Evolutionary conservation across 2,113 vertebrate genomes (phyloP), one percentile per base, ranked within the genome.

Genomic region (Chaetodon auriga): DNA sequence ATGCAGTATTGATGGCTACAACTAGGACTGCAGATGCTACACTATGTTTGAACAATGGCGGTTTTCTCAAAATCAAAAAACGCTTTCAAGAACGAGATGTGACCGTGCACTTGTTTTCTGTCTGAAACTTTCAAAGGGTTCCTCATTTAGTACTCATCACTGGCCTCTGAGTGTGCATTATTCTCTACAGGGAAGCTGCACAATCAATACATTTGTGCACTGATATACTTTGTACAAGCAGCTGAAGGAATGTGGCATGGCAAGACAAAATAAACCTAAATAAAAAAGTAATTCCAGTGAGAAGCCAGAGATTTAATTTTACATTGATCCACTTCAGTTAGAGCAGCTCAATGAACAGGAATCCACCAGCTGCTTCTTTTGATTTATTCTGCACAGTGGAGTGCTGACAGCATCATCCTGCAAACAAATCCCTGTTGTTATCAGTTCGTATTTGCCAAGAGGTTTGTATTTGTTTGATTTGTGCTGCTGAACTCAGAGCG

Each of bases 1-100:
- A 69, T 58, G 46, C 19, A 84, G 57, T 74, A 68, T 53, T 63
- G 48, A 89, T 68, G 46, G 6, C 62, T 64, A 6, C 68, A 65
- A 35, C 60, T 9, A 35, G 15, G 15, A 30, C 48, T 53, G 65
- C 65, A 69, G 76, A 83, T 41, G 43, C 21, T 36, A 60, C 13
- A 14, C 54, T 69, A 43, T 58, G 54, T 54, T 51, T 36, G n/a
- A 80, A 45, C 15, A 77, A 71, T 36, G 19, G 9, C 15, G 30
- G 45, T 51, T 45, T 45, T 23, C 3, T 23, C 8, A 11, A 2
- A 77, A 71, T 41, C 15, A 14, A n/a, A 81, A 87, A 30, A 76
- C 8, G 64, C 51, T 66, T 72, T 75, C 8, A 45, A 18, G 25
- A 65, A 61, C 12, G 69, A 25, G 6, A 30, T 53, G 38, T 35